Evolutionary conservation across 2,888 invertebrate genomes (phyloP).

Genomic region (Smittia aterrima): DNA sequence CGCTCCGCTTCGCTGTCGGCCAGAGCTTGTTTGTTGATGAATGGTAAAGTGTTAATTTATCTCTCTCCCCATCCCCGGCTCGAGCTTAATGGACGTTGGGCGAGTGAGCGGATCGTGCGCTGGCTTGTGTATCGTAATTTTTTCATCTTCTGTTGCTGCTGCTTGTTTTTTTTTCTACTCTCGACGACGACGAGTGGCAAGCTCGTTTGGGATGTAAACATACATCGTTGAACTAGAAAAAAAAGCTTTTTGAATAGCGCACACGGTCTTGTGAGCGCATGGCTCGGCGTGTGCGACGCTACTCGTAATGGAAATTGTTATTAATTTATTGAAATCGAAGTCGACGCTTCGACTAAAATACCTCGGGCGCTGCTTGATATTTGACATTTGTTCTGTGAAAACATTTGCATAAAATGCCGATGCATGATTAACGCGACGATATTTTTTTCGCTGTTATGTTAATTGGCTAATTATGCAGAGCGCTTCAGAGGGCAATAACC

Average conservation of each 20-base stretch:
- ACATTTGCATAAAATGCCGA: too few relatives aligned
- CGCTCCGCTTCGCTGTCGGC: background rate
- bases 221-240: conserved; percentile 8
- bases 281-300: background rate
- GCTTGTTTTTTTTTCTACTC: background rate
- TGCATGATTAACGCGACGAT: too few relatives aligned
- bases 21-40: conserved; percentile 13
- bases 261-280: background rate
- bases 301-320: background rate
- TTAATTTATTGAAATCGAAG: conserved; percentile 21
- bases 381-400: too few relatives aligned
- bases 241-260: background rate
- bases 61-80: background rate
- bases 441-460: background rate
- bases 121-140: conserved; percentile 20
- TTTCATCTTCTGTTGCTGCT: background rate
- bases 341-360: background rate
- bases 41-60: conserved; percentile 39
- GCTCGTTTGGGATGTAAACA: conserved; percentile 7
- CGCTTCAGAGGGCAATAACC: background rate
- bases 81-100: conserved; percentile 25
- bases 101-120: background rate
- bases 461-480: background rate
- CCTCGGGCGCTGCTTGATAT: background rate
- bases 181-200: background rate